A percentile compares a stretch with the other conserved stretches of the same genome.
phyloP scores from a whole-genome alignment of 64 coral and sea anemone genomes.

The Acropora tenuis region DNA sequence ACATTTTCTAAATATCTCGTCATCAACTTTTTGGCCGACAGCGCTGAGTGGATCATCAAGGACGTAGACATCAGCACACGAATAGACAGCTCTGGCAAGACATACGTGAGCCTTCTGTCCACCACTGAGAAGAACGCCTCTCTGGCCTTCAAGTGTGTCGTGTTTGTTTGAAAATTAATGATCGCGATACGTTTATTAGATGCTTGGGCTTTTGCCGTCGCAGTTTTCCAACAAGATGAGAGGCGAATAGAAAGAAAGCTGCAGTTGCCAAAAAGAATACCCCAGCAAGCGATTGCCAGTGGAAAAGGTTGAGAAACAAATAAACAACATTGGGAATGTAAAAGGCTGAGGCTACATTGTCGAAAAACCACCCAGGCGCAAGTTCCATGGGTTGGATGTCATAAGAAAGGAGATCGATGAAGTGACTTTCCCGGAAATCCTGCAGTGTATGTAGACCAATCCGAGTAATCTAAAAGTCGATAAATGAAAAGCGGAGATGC shows the following conservation, averaged over 20 bases:
- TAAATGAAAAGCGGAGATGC: background rate
- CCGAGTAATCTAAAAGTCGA: background rate
- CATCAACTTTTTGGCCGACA: constrained; percentile 24
- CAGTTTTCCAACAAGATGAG: background rate
- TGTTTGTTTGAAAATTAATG: constrained; percentile 31
- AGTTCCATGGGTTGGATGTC: background rate
- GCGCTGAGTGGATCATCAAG: constrained; percentile 53
- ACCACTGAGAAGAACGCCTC: constrained; percentile 48
- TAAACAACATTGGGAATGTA: background rate
- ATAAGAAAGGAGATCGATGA: constrained; percentile 5
- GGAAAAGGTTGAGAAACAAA: background rate
- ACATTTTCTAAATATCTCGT: constrained; percentile 23
- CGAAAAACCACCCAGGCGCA: background rate
- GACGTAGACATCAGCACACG: constrained; percentile 33
- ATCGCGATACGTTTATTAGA: constrained; percentile 1
- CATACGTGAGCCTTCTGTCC: constrained; percentile 53
- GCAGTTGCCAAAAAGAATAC: background rate
- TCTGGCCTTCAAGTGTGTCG: constrained; percentile 37
- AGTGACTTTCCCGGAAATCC: background rate
- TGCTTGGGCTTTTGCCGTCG: background rate
- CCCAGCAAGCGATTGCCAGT: background rate
- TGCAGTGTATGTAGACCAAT: background rate
- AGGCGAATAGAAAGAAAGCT: background rate
- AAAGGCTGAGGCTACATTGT: background rate
- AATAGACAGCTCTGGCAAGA: constrained; percentile 58